These are phyloP conservation scores for Nasonovia ribisnigri DNA, from an alignment of 2,888 invertebrate species.

Conservation along the genomic window DNA sequence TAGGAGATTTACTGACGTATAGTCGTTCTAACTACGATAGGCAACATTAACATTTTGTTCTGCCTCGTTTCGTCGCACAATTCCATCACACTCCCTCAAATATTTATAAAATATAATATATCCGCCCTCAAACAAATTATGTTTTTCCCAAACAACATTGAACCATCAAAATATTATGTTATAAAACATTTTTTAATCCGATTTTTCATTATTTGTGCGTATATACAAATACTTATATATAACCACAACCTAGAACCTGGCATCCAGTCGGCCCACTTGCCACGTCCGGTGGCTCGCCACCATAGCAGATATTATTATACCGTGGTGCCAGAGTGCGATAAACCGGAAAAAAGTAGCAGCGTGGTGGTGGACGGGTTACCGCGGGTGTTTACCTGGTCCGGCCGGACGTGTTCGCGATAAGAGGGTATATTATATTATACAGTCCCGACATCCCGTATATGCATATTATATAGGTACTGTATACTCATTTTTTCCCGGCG, in stretches of 20 bases:
- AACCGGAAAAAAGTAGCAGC: constrained; percentile 13
- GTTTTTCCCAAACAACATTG: not conserved
- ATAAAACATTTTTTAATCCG: not conserved
- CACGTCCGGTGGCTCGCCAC: not conserved
- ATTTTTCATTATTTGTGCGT: too few relatives aligned
- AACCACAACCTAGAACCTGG: not conserved
- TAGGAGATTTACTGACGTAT: not conserved
- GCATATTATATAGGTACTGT: not conserved
- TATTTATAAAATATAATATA: not conserved
- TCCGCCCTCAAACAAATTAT: not conserved
- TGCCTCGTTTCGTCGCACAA: not conserved
- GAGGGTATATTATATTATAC: not conserved
- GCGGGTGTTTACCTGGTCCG: not conserved
- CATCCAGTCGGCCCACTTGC: not conserved
- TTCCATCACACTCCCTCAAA: not conserved
- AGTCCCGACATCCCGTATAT: not conserved
- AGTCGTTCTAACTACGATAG: not conserved
- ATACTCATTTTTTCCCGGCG: not conserved
- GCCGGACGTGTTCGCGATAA: constrained; percentile 7
- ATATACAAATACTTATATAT: not conserved
- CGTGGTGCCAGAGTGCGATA: not conserved
- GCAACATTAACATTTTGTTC: not conserved
- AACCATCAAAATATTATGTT: not conserved
- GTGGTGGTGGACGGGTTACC: not conserved
- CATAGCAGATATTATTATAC: not conserved